A percentile compares a stretch with the other conserved stretches of the same genome.
These are phyloP conservation scores for Cistogaster globosa DNA, from an alignment of 2,888 invertebrate genomes.

Conservation along the genomic window DNA sequence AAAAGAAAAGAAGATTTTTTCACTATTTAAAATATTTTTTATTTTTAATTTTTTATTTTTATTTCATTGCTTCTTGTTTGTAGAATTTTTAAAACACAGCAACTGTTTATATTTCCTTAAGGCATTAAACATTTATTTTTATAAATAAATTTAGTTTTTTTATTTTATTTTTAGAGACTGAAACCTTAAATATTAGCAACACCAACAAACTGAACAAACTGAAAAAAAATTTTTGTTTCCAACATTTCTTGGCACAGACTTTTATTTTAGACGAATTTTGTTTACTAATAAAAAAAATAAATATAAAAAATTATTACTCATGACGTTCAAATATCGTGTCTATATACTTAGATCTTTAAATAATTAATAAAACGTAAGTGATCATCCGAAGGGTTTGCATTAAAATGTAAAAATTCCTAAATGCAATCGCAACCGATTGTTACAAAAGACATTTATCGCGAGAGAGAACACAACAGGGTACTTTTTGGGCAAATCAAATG, in stretches of 20 bases:
- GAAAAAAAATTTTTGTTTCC: slow-evolving; percentile 27
- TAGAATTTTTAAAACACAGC: slow-evolving; percentile 45
- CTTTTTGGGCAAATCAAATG: no score
- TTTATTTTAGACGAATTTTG: slow-evolving; percentile 61
- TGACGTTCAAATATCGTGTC: slow-evolving; percentile 55
- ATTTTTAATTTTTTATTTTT: slow-evolving; percentile 13
- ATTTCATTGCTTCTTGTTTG: background rate
- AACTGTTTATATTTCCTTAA: slow-evolving; percentile 61
- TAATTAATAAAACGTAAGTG: slow-evolving; percentile 32
- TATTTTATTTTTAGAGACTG: slow-evolving; percentile 63
- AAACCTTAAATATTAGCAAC: slow-evolving; percentile 67
- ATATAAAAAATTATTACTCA: slow-evolving; percentile 37
- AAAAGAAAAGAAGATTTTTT: no score
- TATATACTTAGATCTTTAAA: slow-evolving; percentile 24
- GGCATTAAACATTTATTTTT: slow-evolving; percentile 41
- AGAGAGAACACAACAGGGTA: no score
- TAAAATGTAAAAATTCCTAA: no score
- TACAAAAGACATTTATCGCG: no score
- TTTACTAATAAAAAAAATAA: slow-evolving; percentile 57
- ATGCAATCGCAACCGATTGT: no score
- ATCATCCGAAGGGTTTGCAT: slow-evolving; percentile 8
- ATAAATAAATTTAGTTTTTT: slow-evolving; percentile 23
- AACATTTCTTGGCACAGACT: slow-evolving; percentile 64
- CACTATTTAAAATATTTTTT: background rate
- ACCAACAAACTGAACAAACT: slow-evolving; percentile 27